Percentiles rank a stretch among this genome's conserved stretches.
Conservation (phyloP, 2,113 vertebrate species). For the Noturus placidus region DNA sequence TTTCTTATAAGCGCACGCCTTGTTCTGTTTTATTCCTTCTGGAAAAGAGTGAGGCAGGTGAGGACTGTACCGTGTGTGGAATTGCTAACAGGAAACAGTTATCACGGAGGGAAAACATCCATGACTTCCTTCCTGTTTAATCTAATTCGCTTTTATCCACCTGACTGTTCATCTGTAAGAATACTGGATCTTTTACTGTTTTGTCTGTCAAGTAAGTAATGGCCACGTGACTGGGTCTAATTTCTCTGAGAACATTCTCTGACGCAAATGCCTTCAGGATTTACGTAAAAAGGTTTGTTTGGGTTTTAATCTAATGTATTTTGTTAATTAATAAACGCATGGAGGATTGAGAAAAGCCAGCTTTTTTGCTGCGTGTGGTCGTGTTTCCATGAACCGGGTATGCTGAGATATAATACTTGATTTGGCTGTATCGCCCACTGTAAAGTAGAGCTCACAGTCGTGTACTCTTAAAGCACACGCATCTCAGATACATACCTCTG, state of each 20-base stretch:
- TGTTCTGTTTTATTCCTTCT: not conserved
- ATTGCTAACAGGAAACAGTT: no score
- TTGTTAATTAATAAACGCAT: not conserved
- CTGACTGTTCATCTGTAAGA: not conserved
- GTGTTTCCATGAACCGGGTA: no score
- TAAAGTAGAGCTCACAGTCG: not conserved
- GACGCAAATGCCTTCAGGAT: not conserved
- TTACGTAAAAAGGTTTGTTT: not conserved
- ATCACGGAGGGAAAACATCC: not conserved
- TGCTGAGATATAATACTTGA: not conserved
- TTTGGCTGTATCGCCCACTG: not conserved
- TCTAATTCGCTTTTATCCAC: not conserved
- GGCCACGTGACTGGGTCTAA: not conserved
- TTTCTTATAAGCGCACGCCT: not conserved
- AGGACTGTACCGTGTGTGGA: no score
- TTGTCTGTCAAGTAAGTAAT: not conserved
- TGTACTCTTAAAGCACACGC: slow-evolving; percentile 11
- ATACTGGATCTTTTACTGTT: not conserved
- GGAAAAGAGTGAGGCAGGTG: not conserved
- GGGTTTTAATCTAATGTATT: not conserved
- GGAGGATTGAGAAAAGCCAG: not conserved
- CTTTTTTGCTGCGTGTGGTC: not conserved
- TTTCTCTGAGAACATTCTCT: not conserved
- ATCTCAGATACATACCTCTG: slow-evolving; percentile 2
- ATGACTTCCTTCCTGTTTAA: not conserved